Conservation (phyloP, 2,113 vertebrate species). For the Propithecus coquereli region DNA sequence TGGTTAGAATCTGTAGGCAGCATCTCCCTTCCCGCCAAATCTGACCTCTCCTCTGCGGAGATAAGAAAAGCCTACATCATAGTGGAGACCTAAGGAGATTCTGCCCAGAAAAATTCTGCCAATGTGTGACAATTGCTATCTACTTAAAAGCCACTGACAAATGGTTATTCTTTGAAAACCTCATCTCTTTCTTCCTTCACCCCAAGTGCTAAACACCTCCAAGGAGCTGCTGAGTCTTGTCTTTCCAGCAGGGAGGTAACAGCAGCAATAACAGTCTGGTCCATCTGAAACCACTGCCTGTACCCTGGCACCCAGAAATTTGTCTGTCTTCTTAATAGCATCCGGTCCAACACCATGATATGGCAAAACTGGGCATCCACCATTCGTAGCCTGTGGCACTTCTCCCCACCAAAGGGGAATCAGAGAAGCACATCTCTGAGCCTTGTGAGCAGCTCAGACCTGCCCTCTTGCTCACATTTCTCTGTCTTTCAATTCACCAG, state of each 20-base stretch:
- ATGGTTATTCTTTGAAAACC: not conserved
- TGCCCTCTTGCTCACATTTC: not conserved
- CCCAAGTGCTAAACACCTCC: not conserved
- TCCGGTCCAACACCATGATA: no score
- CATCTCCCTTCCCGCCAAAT: not conserved
- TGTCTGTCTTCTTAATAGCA: not conserved
- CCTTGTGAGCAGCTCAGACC: not conserved
- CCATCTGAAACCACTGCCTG: not conserved
- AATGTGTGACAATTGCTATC: not conserved
- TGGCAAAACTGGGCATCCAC: not conserved
- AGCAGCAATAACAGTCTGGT: not conserved
- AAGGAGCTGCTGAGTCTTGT: not conserved
- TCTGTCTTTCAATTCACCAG: not conserved
- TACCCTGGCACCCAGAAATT: not conserved
- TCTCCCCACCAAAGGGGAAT: not conserved
- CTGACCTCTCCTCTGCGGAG: not conserved
- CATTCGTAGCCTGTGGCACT: not conserved
- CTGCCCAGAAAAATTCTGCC: not conserved
- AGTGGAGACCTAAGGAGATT: no score
- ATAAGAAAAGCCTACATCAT: not conserved
- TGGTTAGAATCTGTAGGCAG: not conserved
- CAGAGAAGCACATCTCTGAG: not conserved
- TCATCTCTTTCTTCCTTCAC: not conserved
- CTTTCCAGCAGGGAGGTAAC: not conserved
- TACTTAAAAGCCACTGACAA: not conserved